phyloP scores from a whole-genome alignment of 2,888 invertebrate genomes.

The Netelia melanura region DNA sequence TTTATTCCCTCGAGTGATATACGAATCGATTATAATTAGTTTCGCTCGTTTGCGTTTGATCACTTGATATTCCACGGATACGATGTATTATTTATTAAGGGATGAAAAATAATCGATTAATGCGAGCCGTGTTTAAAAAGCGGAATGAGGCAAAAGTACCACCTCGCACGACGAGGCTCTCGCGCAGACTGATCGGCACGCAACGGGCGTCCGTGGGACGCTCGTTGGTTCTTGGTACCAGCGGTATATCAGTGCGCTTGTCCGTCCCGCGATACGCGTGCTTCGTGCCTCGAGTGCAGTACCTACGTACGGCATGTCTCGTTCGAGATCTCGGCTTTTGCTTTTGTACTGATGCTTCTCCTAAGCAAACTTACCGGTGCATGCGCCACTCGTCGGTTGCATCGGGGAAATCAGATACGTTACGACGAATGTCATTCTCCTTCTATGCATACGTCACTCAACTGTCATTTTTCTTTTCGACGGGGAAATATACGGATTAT shows the following conservation, averaged over 20 bases:
- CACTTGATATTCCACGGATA: not conserved
- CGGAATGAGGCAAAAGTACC: conserved; percentile 41
- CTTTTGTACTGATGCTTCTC: not conserved
- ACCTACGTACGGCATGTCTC: conserved; percentile 25
- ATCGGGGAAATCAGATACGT: not conserved
- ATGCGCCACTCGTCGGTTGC: conserved; percentile 5
- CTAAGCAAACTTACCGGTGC: not conserved
- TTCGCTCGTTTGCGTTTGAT: not conserved
- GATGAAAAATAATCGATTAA: not conserved
- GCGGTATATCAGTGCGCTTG: too few relatives aligned
- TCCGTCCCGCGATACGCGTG: conserved; percentile 62
- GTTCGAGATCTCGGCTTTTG: not conserved
- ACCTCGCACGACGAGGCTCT: conserved; percentile 74
- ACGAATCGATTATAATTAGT: not conserved
- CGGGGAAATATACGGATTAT: too few relatives aligned
- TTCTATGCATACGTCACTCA: conserved; percentile 56
- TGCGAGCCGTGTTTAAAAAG: not conserved
- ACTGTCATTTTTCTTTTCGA: conserved; percentile 1
- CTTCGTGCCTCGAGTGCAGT: conserved; percentile 75
- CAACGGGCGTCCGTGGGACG: conserved; percentile 67
- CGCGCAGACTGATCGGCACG: conserved; percentile 79
- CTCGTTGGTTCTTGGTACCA: conserved; percentile 51
- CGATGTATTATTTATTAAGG: not conserved
- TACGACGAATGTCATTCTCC: conserved; percentile 59
- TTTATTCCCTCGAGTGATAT: too few relatives aligned